These are phyloP conservation scores for Acronicta psi DNA, from an alignment of 2,888 invertebrate species.

Conservation along the genomic window DNA sequence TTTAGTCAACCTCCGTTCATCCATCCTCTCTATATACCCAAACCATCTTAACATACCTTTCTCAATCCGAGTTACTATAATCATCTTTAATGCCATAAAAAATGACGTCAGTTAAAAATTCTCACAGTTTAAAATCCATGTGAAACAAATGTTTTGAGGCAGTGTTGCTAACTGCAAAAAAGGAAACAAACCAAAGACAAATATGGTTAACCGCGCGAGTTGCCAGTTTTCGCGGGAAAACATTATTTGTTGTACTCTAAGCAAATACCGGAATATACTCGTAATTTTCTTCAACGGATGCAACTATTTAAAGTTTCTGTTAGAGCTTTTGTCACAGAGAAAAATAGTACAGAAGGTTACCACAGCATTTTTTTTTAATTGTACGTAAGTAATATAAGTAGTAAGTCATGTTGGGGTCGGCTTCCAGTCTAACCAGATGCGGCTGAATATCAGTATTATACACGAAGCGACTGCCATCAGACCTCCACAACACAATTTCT, in stretches of 20 bases:
- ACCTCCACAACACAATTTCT: too few species aligned
- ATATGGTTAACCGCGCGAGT: slow-evolving; percentile 24
- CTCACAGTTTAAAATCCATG: slow-evolving; percentile 12
- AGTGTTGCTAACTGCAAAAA: slow-evolving; percentile 41
- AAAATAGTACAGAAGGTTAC: slow-evolving; percentile 7
- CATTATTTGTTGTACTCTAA: slow-evolving; percentile 19
- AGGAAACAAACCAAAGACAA: slow-evolving; percentile 31
- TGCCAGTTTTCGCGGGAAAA: slow-evolving; percentile 39
- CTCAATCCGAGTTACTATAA: too few species aligned
- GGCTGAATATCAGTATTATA: too few species aligned
- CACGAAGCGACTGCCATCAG: too few species aligned
- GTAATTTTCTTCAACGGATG: slow-evolving; percentile 23
- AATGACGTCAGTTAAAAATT: slow-evolving; percentile 4
- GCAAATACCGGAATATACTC: slow-evolving; percentile 30
- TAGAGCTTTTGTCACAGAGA: slow-evolving; percentile 15
- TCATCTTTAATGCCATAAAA: too few species aligned
- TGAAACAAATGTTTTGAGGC: slow-evolving; percentile 16
- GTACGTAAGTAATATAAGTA: too few species aligned
- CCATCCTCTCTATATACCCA: too few species aligned
- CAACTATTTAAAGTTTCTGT: slow-evolving; percentile 33
- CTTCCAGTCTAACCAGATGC: too few species aligned
- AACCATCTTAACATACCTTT: too few species aligned
- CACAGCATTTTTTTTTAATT: neutral
- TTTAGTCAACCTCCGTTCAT: too few species aligned
- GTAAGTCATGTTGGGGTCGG: too few species aligned